Evolutionary conservation across 2,888 invertebrate species (phyloP).

Genomic region (Drosophila pseudotalamancana): DNA sequence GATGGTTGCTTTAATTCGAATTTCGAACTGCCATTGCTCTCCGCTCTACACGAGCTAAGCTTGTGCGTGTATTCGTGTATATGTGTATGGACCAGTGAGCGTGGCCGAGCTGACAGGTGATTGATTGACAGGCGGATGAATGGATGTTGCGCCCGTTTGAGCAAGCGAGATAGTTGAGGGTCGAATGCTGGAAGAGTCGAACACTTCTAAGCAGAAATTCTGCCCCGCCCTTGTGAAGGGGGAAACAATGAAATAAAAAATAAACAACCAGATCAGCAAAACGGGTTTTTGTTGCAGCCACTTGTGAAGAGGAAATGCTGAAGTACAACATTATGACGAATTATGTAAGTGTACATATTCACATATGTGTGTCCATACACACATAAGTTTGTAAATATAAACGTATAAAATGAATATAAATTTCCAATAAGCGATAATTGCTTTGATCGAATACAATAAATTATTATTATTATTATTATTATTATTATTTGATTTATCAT

Average conservation of each 20-base stretch:
- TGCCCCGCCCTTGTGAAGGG: conserved; percentile 55
- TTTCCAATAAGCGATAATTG: too few species aligned
- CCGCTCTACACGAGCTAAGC: conserved; percentile 14
- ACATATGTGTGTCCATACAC: too few species aligned
- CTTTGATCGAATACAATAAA: too few species aligned
- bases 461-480: too few species aligned
- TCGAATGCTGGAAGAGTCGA: conserved; percentile 40
- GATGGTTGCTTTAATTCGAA: conserved; percentile 41
- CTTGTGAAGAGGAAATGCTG: neutral
- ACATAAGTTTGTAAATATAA: too few species aligned
- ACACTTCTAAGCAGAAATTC: conserved; percentile 29
- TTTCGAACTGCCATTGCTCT: conserved; percentile 55
- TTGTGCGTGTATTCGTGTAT: conserved; percentile 5
- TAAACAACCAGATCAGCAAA: conserved; percentile 22
- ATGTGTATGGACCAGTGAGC: conserved; percentile 58
- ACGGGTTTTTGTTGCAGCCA: conserved; percentile 41
- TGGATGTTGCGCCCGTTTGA: conserved; percentile 34
- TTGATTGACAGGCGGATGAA: conserved; percentile 80
- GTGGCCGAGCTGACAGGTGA: conserved; percentile 81
- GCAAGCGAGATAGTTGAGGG: conserved; percentile 46
- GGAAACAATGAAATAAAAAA: conserved; percentile 2
- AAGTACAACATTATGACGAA: too few species aligned
- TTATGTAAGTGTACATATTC: too few species aligned
- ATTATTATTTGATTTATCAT: neutral
- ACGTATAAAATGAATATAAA: too few species aligned